Percentiles rank a stretch among this genome's conserved stretches.
phyloP scores from a whole-genome alignment of 2,797 vertebrate genomes.

The Cyclura pinguis region DNA sequence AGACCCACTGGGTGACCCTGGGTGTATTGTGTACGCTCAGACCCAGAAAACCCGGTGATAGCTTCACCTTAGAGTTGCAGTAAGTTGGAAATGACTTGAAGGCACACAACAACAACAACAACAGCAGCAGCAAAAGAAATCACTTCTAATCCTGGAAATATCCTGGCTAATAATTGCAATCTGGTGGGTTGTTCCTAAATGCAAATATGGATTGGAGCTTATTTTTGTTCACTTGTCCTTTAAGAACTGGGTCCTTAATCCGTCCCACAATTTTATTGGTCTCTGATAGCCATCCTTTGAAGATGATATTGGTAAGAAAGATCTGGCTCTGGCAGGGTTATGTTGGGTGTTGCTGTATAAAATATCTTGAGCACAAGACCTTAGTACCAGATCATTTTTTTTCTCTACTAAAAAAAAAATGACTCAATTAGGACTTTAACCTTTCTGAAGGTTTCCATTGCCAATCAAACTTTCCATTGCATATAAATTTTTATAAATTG shows the following conservation, averaged over 20 bases:
- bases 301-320: accelerated
- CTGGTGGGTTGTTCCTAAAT: background rate
- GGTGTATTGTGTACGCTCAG: too few species aligned
- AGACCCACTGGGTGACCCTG: too few species aligned
- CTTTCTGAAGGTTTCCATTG: background rate
- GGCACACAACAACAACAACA: too few species aligned
- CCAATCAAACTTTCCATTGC: background rate
- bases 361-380: background rate
- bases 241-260: background rate
- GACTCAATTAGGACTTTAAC: background rate
- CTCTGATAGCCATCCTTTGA: conserved; percentile 6
- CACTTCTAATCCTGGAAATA: background rate
- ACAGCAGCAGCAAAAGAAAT: too few species aligned
- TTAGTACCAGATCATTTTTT: background rate
- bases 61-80: too few species aligned
- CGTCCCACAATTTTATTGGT: accelerated
- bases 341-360: background rate
- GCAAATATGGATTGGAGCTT: background rate
- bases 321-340: background rate
- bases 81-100: too few species aligned
- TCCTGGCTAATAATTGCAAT: background rate
- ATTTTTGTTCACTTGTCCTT: background rate
- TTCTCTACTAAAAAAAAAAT: background rate
- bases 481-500: background rate
- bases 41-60: too few species aligned